These are phyloP conservation scores for Byasa hedistus DNA, from an alignment of 2,888 invertebrate species.

Conservation along the genomic window DNA sequence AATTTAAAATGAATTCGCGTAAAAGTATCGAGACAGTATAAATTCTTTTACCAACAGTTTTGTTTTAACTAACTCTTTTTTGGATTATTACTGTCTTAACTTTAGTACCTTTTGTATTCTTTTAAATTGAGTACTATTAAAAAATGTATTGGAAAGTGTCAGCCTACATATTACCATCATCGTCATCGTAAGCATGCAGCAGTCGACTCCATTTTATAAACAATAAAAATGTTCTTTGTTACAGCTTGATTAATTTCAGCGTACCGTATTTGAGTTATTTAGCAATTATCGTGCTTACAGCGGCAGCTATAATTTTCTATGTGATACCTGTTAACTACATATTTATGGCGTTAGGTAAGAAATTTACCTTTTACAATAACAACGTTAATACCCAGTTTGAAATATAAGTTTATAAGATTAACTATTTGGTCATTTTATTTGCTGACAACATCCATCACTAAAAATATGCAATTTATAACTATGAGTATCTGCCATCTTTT, in stretches of 20 bases:
- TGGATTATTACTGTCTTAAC: too few species aligned
- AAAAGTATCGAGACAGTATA: too few species aligned
- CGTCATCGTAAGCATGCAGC: too few species aligned
- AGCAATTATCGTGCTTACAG: slow-evolving; percentile 53
- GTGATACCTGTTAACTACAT: slow-evolving; percentile 67
- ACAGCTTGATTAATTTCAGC: slow-evolving; percentile 66
- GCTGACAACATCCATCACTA: background rate
- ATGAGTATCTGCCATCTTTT: background rate
- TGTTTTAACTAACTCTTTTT: too few species aligned
- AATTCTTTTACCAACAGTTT: too few species aligned
- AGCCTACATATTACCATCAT: too few species aligned
- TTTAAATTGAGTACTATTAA: too few species aligned
- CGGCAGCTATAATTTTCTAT: slow-evolving; percentile 54
- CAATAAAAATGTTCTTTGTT: slow-evolving; percentile 40
- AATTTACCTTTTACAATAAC: background rate
- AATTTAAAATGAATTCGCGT: slow-evolving; percentile 5
- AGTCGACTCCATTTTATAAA: background rate
- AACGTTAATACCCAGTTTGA: background rate
- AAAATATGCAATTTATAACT: background rate
- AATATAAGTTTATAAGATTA: background rate
- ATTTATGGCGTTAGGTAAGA: slow-evolving; percentile 69
- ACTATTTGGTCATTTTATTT: background rate
- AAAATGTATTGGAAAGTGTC: too few species aligned
- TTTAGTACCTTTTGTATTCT: too few species aligned
- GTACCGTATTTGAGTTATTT: slow-evolving; percentile 71